These are phyloP conservation scores for Microvelia longipes DNA, from an alignment of 1,140 invertebrate genomes.

Conservation along the genomic window DNA sequence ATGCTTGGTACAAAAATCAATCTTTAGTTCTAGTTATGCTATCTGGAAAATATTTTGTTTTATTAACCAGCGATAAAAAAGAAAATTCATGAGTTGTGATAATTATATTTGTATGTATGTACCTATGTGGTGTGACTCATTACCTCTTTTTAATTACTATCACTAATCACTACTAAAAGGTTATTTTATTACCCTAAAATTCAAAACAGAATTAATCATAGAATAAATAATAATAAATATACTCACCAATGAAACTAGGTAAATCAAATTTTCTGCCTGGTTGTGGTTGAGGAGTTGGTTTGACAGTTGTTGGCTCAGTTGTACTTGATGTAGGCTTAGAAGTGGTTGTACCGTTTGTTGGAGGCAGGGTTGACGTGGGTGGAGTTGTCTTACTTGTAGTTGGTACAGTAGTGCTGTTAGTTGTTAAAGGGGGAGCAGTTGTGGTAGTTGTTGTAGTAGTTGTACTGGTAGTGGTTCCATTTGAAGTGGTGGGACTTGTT, in stretches of 20 bases:
- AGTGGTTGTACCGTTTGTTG: not conserved
- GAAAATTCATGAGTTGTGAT: too few relatives aligned
- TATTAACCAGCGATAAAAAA: too few relatives aligned
- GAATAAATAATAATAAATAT: too few relatives aligned
- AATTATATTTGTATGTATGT: too few relatives aligned
- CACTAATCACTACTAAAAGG: too few relatives aligned
- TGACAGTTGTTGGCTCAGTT: not conserved
- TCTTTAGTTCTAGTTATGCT: too few relatives aligned
- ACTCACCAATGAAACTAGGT: conserved; percentile 43
- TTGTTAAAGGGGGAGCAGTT: not conserved
- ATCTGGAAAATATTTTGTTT: too few relatives aligned
- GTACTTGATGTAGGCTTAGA: not conserved
- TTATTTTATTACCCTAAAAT: too few relatives aligned
- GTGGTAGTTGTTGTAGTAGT: not conserved
- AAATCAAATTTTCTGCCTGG: conserved; percentile 40
- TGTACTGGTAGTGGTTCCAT: conserved; percentile 1
- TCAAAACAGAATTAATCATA: too few relatives aligned
- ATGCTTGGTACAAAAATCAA: too few relatives aligned
- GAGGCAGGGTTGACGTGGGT: not conserved
- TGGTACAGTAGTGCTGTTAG: conserved; percentile 23
- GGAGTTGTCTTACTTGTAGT: not conserved
- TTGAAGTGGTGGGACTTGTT: not conserved
- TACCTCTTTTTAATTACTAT: too few relatives aligned
- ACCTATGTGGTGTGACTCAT: too few relatives aligned
- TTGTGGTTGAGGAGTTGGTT: conserved; percentile 1